Conservation (phyloP, 1,140 invertebrate species). For the Zaprionus davidi region DNA sequence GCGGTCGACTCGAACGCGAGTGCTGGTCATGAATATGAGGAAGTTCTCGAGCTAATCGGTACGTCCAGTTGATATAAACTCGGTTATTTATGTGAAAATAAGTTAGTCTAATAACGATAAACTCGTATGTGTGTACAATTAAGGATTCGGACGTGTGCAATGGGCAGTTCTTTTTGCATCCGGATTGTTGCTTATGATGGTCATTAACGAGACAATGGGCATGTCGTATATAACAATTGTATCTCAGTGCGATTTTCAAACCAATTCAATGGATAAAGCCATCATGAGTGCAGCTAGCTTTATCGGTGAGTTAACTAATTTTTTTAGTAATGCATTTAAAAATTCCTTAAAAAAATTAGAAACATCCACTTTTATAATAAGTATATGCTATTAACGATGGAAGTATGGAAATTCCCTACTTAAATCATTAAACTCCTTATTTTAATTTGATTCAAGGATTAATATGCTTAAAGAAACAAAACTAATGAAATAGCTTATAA, state of each 20-base stretch:
- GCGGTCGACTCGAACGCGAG: slow-evolving; percentile 5
- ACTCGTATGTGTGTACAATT: not conserved
- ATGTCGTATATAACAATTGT: slow-evolving; percentile 82
- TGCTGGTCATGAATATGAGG: slow-evolving; percentile 65
- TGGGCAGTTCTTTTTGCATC: slow-evolving; percentile 67
- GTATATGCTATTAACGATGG: too few species aligned
- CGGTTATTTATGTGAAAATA: not conserved
- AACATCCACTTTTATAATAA: too few species aligned
- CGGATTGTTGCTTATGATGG: slow-evolving; percentile 75
- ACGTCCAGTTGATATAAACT: not conserved
- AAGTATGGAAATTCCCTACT: too few species aligned
- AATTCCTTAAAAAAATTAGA: too few species aligned
- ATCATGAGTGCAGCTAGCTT: slow-evolving; percentile 78
- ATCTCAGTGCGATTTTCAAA: slow-evolving; percentile 84
- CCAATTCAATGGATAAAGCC: slow-evolving; percentile 78
- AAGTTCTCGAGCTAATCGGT: slow-evolving; percentile 65
- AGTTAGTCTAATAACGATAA: not conserved
- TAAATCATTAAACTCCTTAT: not conserved
- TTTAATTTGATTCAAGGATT: not conserved
- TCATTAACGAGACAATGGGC: slow-evolving; percentile 81
- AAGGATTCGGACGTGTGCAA: slow-evolving; percentile 72
- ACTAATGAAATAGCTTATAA: not conserved
- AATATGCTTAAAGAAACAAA: not conserved
- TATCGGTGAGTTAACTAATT: slow-evolving; percentile 62
- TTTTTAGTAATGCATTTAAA: too few species aligned